A percentile compares a stretch with the other conserved stretches of the same genome.
Evolutionary conservation across 1,140 invertebrate species (phyloP).

Genomic region (Drosophila oshimai): DNA sequence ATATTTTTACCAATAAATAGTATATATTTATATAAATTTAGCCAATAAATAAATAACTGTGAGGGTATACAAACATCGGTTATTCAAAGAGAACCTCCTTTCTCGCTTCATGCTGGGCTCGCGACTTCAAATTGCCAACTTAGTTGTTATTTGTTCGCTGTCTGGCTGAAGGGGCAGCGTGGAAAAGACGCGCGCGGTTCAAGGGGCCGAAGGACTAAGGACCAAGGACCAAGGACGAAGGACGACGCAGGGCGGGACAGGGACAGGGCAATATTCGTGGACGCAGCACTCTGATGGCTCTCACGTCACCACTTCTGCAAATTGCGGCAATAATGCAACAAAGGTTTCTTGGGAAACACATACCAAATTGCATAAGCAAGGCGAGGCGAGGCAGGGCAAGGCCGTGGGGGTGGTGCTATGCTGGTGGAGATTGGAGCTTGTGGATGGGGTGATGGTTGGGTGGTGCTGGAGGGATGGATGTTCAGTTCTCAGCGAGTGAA

Average conservation of each 20-base stretch:
- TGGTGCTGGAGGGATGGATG: slow-evolving; percentile 5
- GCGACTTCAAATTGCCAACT: slow-evolving; percentile 76
- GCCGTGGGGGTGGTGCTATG: too few relatives aligned
- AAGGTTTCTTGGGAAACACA: slow-evolving; percentile 80
- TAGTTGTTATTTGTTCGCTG: slow-evolving; percentile 79
- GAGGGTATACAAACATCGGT: neutral
- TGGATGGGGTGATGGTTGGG: neutral
- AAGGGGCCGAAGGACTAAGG: neutral
- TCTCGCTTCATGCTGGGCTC: slow-evolving; percentile 11
- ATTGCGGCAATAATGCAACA: slow-evolving; percentile 79
- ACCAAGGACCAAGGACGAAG: neutral
- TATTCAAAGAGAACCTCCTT: too few relatives aligned
- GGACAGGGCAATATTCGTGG: slow-evolving; percentile 66
- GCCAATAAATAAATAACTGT: too few relatives aligned
- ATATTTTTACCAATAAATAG: too few relatives aligned
- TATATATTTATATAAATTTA: too few relatives aligned
- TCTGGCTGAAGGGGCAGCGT: slow-evolving; percentile 43
- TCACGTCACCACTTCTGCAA: slow-evolving; percentile 79
- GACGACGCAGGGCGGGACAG: neutral
- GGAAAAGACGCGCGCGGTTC: neutral
- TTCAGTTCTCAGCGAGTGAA: slow-evolving; percentile 42
- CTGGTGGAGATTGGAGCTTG: neutral
- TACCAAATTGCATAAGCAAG: slow-evolving; percentile 74
- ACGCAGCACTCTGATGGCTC: slow-evolving; percentile 75
- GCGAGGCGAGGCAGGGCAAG: neutral